Percentiles rank a stretch among this genome's conserved stretches.
Conservation (phyloP, 2,797 vertebrate species). For the Microctenopoma lineatum region DNA sequence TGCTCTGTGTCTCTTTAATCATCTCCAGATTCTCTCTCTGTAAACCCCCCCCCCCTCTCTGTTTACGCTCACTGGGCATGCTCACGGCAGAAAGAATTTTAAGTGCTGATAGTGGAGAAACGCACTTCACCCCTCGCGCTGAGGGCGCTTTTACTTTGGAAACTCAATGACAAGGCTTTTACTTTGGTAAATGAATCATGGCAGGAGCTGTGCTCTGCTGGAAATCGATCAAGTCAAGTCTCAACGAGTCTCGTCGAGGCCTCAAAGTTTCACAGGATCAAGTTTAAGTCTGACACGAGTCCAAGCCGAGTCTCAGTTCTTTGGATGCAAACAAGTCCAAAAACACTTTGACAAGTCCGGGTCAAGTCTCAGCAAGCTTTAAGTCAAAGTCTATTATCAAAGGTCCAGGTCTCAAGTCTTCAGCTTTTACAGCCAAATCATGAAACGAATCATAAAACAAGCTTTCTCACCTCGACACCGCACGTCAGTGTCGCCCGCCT, state of each 20-base stretch:
- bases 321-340: background rate
- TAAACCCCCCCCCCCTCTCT: background rate
- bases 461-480: conserved; percentile 83
- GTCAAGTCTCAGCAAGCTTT: too few relatives aligned
- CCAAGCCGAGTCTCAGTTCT: background rate
- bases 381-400: too few relatives aligned
- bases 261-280: too few relatives aligned
- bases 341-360: too few relatives aligned
- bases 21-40: background rate
- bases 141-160: conserved; percentile 11
- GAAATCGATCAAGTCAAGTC: background rate
- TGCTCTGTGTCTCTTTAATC: conserved; percentile 2
- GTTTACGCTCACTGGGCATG: conserved; percentile 9
- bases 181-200: conserved; percentile 1
- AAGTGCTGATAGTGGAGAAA: conserved; percentile 16
- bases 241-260: background rate
- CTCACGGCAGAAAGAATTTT: conserved; percentile 8
- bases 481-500: conserved; percentile 75
- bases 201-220: background rate
- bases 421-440: background rate
- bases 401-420: background rate
- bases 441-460: too few relatives aligned
- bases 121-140: background rate
- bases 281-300: too few relatives aligned
- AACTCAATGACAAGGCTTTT: background rate